Evolutionary conservation across 2,888 invertebrate species (phyloP).

Genomic region (Perizoma affinitatum): DNA sequence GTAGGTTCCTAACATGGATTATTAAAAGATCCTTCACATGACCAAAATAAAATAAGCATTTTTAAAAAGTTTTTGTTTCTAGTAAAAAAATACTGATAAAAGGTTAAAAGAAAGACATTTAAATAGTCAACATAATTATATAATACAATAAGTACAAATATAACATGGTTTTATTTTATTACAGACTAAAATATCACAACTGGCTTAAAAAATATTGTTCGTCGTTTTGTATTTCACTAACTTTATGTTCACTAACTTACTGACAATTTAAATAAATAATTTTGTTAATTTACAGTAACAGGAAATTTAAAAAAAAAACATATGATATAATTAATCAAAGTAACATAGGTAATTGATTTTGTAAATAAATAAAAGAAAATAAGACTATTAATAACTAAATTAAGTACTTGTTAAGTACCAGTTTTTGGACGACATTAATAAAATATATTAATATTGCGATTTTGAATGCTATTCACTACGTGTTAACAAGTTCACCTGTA

Average conservation of each 20-base stretch:
- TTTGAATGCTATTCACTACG: too few species aligned
- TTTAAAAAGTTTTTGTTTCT: not conserved
- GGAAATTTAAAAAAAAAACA: too few species aligned
- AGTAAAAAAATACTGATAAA: too few species aligned
- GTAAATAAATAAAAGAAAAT: not conserved
- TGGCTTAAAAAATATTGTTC: conserved; percentile 29
- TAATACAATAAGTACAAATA: conserved; percentile 56
- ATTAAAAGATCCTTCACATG: too few species aligned
- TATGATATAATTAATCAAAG: too few species aligned
- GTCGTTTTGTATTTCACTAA: not conserved
- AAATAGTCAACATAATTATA: conserved; percentile 46
- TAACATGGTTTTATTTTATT: conserved; percentile 44
- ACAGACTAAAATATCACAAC: conserved; percentile 73
- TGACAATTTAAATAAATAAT: not conserved
- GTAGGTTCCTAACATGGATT: too few species aligned
- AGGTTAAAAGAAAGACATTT: not conserved
- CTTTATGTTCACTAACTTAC: conserved; percentile 3
- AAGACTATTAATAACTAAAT: too few species aligned
- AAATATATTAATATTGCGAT: too few species aligned
- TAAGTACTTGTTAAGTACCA: too few species aligned
- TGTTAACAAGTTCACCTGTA: too few species aligned
- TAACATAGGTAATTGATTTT: not conserved
- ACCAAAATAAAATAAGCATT: not conserved
- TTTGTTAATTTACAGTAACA: too few species aligned
- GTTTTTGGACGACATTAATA: too few species aligned